These are phyloP conservation scores for Marasmarcha lunaedactyla DNA, from an alignment of 2,888 invertebrate species.

Conservation along the genomic window DNA sequence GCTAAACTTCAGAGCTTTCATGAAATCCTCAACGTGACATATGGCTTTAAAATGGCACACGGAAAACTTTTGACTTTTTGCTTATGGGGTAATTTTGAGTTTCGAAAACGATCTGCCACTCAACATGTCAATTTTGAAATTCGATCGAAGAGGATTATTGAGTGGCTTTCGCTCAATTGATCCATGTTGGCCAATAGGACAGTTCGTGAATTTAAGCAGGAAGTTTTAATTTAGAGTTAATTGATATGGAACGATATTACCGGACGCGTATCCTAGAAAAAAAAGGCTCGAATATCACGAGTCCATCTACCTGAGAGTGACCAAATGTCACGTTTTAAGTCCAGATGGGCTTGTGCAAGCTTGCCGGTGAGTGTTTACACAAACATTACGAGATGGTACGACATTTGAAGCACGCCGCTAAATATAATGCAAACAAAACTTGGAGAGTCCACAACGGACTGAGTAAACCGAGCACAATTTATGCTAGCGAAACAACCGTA, in stretches of 20 bases:
- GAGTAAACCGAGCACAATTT: slow-evolving; percentile 47
- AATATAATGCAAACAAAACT: slow-evolving; percentile 63
- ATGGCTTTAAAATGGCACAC: slow-evolving; percentile 28
- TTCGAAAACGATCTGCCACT: background rate
- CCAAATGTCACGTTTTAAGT: slow-evolving; percentile 58
- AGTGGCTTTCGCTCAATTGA: slow-evolving; percentile 57
- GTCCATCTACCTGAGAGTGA: slow-evolving; percentile 35
- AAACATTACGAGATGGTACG: slow-evolving; percentile 67
- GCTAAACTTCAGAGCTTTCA: too few relatives aligned
- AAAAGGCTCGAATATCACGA: slow-evolving; percentile 39
- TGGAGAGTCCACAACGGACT: slow-evolving; percentile 42
- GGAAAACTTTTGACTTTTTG: slow-evolving; percentile 24
- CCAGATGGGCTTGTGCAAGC: slow-evolving; percentile 68
- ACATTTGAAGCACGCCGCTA: slow-evolving; percentile 67
- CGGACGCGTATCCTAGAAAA: slow-evolving; percentile 46
- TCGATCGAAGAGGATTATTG: slow-evolving; percentile 29
- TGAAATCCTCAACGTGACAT: slow-evolving; percentile 22
- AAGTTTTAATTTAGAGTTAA: slow-evolving; percentile 64
- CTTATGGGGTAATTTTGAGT: background rate
- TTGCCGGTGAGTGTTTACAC: slow-evolving; percentile 52
- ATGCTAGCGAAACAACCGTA: slow-evolving; percentile 49
- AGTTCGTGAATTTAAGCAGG: slow-evolving; percentile 60
- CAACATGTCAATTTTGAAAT: slow-evolving; percentile 19
- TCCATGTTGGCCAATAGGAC: slow-evolving; percentile 51
- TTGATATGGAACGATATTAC: slow-evolving; percentile 58